Percentiles rank a stretch among this genome's conserved stretches.
phyloP scores from a whole-genome alignment of 2,888 invertebrate species.

The Calephelis perditalis region DNA sequence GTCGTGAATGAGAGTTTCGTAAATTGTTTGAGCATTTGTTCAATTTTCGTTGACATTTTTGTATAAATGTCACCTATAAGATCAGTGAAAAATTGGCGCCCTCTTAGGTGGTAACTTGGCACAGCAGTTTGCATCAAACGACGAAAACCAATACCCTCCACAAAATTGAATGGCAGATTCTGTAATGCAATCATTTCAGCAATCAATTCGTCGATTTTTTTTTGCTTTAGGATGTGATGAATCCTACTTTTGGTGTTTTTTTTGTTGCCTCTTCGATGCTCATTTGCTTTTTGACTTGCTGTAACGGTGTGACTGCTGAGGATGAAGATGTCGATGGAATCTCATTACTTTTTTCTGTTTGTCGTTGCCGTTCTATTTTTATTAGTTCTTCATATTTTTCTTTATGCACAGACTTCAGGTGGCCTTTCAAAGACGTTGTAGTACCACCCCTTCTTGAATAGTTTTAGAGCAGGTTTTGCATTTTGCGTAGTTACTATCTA shows the following conservation, averaged over 20 bases:
- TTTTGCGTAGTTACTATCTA: constrained; percentile 17
- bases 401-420: constrained; percentile 20
- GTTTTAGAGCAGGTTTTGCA: constrained; percentile 21
- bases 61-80: constrained; percentile 15
- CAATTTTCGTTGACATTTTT: not conserved
- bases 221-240: too few relatives aligned
- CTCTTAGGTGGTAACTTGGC: not conserved
- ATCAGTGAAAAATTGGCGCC: constrained; percentile 6
- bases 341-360: not conserved
- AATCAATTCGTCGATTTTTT: too few relatives aligned
- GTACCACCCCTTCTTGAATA: constrained; percentile 22
- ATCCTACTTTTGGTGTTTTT: too few relatives aligned
- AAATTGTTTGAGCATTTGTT: not conserved
- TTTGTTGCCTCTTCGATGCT: too few relatives aligned
- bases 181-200: too few relatives aligned
- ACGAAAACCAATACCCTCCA: too few relatives aligned
- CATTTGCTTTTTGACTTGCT: too few relatives aligned
- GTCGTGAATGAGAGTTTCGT: not conserved
- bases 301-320: too few relatives aligned
- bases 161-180: too few relatives aligned
- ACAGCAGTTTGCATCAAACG: constrained; percentile 6
- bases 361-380: constrained; percentile 13
- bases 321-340: too few relatives aligned
- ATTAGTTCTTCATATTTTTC: constrained; percentile 19
- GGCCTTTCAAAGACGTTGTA: constrained; percentile 18